phyloP scores from a whole-genome alignment of 1,140 invertebrate species.

The Drosophila sp. region DNA sequence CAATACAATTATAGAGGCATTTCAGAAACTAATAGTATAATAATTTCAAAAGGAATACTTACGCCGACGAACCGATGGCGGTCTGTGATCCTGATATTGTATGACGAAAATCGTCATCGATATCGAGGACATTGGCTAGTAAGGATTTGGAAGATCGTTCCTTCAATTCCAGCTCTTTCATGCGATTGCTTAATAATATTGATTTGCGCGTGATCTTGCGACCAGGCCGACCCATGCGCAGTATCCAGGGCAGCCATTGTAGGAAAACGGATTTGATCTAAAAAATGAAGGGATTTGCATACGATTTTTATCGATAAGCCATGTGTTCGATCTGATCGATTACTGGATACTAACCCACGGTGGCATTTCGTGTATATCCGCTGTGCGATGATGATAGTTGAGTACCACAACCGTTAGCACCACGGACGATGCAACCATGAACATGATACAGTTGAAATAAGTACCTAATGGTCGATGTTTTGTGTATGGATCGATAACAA shows the following conservation, averaged over 20 bases:
- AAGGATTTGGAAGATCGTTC: constrained; percentile 96
- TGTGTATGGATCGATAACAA: constrained; percentile 40
- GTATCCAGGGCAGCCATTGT: constrained; percentile 97
- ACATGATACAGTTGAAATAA: constrained; percentile 99
- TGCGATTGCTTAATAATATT: constrained; percentile 93
- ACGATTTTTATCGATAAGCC: not conserved
- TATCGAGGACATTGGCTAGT: constrained; percentile 96
- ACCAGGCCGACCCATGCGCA: constrained; percentile 96
- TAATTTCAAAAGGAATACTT: constrained; percentile 44
- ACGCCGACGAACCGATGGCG: constrained; percentile 85
- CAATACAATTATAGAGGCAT: not conserved
- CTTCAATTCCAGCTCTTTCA: constrained; percentile 95
- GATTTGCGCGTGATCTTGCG: constrained; percentile 96
- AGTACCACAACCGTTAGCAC: constrained; percentile 98
- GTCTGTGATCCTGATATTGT: constrained; percentile 85
- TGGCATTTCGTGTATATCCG: constrained; percentile 98
- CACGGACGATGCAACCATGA: constrained; percentile 99
- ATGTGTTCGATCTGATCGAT: not conserved
- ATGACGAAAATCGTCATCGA: constrained; percentile 96
- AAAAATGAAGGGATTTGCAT: not conserved
- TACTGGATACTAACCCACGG: constrained; percentile 93
- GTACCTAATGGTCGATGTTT: constrained; percentile 89
- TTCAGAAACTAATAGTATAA: not conserved
- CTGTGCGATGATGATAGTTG: constrained; percentile 98
- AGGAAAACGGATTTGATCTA: constrained; percentile 96